Conservation (phyloP, 1,140 invertebrate species). For the Drosophila serrata region DNA sequence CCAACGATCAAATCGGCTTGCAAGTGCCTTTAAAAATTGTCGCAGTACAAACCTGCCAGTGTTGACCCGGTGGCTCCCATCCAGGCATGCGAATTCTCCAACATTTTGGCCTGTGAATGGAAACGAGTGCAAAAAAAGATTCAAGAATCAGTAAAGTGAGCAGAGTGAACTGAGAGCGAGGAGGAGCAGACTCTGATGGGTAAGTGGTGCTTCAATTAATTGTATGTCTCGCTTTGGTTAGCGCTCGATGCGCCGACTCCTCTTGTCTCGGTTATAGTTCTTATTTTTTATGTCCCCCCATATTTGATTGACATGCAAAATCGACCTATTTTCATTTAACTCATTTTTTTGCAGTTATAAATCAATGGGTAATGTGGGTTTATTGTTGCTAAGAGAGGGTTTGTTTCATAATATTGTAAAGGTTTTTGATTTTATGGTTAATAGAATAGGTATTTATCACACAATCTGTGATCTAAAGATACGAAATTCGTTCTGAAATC, state of each 20-base stretch:
- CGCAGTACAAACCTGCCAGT: slow-evolving; percentile 92
- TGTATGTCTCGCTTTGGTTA: slow-evolving; percentile 68
- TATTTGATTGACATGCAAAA: slow-evolving; percentile 67
- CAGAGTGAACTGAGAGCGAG: not conserved
- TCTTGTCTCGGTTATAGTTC: slow-evolving; percentile 27
- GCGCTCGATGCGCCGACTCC: slow-evolving; percentile 57
- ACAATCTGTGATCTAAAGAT: not conserved
- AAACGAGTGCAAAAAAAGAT: slow-evolving; percentile 1
- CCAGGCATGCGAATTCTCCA: slow-evolving; percentile 95
- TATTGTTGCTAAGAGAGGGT: not conserved
- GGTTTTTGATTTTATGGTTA: not conserved
- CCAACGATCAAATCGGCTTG: slow-evolving; percentile 25
- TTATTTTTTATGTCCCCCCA: not conserved
- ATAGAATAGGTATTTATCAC: not conserved
- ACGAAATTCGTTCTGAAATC: not conserved
- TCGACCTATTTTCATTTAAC: slow-evolving; percentile 66
- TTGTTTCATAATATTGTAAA: not conserved
- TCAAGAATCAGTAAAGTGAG: slow-evolving; percentile 14
- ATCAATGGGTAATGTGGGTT: not conserved
- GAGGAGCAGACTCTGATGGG: slow-evolving; percentile 13
- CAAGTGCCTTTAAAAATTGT: not conserved
- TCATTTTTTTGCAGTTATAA: slow-evolving; percentile 22
- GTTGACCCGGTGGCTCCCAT: slow-evolving; percentile 93
- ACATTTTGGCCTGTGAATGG: slow-evolving; percentile 92
- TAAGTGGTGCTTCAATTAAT: slow-evolving; percentile 62